Base-by-base conservation (phyloP, 2,888 invertebrate species). In the Coronaproctus castanopsis region DNA sequence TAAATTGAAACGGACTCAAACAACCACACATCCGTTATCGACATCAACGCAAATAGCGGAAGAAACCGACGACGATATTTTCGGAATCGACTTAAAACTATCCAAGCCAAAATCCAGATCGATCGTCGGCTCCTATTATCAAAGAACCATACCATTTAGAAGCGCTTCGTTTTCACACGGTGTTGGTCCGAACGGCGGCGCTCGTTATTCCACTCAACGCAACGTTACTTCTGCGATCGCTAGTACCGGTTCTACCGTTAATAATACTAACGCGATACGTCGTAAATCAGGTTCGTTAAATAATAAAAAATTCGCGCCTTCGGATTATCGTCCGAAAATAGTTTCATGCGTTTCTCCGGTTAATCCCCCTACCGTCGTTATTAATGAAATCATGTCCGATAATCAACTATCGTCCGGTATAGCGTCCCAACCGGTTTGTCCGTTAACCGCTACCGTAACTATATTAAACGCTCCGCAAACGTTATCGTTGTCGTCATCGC, bases 141-240 rank as follows among this genome's bases (percentile, higher is more conserved):
- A 80, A 67, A 78, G 80, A 68, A 78, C 79, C 62, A 80, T 83
- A 66, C 86, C 87, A 1, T 83, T 82, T 69, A 80, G 89, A 50
- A 87, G 87, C 68, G 87, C 87, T 3, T 89, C 89, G 5, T 89
- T 90, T 69, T 87, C 89, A 0, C 87, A 89, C 36, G 36, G 36
- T 8, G 8, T 8, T 36, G 5, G 36, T 36, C 36, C 36, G 36
- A 14, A 14, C 36, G 8, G 36, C 36, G 5, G 14, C 36, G 36
- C 14, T 36, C 36, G n/a, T n/a, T n/a, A n/a, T n/a, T n/a, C n/a
- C n/a, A n/a, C n/a, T n/a, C n/a, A n/a, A n/a, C n/a, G n/a, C n/a
- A n/a, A n/a, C n/a, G n/a, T n/a, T n/a, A n/a, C n/a, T n/a, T n/a
- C n/a, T n/a, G n/a, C n/a, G n/a, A n/a, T n/a, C n/a, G n/a, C n/a